A percentile compares a stretch with the other conserved stretches of the same genome.
These are phyloP conservation scores for Dasyurus viverrinus DNA, from an alignment of 2,113 vertebrate genomes.

Conservation along the genomic window DNA sequence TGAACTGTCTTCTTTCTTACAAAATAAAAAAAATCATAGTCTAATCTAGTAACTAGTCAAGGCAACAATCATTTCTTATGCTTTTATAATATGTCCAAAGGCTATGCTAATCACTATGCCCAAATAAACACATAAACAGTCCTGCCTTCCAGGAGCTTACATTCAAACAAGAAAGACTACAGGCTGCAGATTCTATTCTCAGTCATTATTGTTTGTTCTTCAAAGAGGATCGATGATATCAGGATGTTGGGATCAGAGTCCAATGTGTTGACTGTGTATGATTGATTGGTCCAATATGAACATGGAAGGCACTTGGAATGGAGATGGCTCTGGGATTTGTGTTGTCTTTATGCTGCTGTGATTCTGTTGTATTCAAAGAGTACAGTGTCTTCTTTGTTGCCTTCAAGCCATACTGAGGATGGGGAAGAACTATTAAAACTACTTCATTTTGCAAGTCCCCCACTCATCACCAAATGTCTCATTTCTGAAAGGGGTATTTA, in stretches of 20 bases:
- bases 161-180: not conserved
- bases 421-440: not conserved
- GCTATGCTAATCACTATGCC: not conserved
- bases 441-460: not conserved
- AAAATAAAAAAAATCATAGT: not conserved
- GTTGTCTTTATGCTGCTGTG: not conserved
- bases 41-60: not conserved
- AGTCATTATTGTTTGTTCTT: not conserved
- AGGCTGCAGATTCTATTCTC: not conserved
- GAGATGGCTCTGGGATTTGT: not conserved
- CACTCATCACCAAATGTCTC: not conserved
- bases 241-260: not conserved
- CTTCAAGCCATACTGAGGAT: not conserved
- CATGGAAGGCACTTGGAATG: not conserved
- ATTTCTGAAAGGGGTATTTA: not conserved
- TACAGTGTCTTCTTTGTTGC: not conserved
- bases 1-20: not conserved
- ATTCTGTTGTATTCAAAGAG: not conserved
- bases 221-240: not conserved
- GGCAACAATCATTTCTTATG: not conserved
- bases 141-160: not conserved
- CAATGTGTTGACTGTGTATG: no score
- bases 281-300: not conserved
- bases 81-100: not conserved
- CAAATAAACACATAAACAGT: not conserved